Conservation (phyloP, 1,140 invertebrate species). For the Agraylea sexmaculata region DNA sequence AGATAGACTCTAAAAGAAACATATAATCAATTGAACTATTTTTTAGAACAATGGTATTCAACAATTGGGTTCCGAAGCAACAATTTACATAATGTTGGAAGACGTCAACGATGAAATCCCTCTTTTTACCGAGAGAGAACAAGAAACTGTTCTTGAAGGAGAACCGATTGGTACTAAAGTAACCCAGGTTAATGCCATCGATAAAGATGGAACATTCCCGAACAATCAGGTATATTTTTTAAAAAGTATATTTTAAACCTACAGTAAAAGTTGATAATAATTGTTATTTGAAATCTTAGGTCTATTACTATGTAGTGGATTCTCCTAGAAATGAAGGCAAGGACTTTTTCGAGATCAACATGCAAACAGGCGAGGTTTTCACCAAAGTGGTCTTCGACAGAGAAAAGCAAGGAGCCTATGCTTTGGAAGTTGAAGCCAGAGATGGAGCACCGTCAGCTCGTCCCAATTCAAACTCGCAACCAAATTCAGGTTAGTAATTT, state of each 20-base stretch:
- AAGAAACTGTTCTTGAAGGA: conserved; percentile 88
- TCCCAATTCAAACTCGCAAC: conserved; percentile 78
- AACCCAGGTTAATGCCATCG: conserved; percentile 90
- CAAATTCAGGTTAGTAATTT: conserved; percentile 73
- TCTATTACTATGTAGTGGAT: conserved; percentile 84
- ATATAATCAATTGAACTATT: not conserved
- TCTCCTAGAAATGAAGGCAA: conserved; percentile 83
- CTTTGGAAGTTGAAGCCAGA: conserved; percentile 82
- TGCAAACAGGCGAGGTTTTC: conserved; percentile 86
- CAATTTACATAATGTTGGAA: conserved; percentile 84
- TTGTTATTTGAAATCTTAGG: conserved; percentile 39
- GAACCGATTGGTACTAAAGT: conserved; percentile 90
- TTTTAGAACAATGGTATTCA: conserved; percentile 87
- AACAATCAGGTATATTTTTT: conserved; percentile 68
- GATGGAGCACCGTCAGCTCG: conserved; percentile 86
- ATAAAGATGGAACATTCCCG: conserved; percentile 90
- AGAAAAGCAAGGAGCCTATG: conserved; percentile 89
- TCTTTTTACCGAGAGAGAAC: conserved; percentile 85
- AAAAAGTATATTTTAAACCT: not conserved
- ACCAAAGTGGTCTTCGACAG: conserved; percentile 89
- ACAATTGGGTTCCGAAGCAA: conserved; percentile 87
- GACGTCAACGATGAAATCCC: conserved; percentile 97
- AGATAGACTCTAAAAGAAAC: not conserved
- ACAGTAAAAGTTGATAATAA: not conserved
- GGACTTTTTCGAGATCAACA: conserved; percentile 89